Evolutionary conservation across 2,888 invertebrate genomes (phyloP).

Genomic region (Xanthia togata): DNA sequence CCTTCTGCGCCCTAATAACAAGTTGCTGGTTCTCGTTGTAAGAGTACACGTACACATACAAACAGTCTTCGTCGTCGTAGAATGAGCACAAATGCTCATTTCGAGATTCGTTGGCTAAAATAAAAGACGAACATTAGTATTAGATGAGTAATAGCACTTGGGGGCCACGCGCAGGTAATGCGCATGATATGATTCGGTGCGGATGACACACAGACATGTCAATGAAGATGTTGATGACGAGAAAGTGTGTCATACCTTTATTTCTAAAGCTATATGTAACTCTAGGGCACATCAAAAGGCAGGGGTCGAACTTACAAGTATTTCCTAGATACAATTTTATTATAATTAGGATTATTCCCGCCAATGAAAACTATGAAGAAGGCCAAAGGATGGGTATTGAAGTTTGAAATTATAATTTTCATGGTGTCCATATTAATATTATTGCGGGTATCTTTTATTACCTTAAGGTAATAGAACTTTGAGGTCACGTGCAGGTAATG

Average conservation of each 20-base stretch:
- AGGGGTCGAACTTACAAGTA: too few relatives aligned
- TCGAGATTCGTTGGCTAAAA: conserved; percentile 93
- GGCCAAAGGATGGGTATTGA: background rate
- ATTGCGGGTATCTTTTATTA: too few relatives aligned
- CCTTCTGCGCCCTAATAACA: conserved; percentile 94
- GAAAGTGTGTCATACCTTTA: background rate
- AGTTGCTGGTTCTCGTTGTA: conserved; percentile 93
- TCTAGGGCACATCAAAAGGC: background rate
- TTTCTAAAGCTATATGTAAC: background rate
- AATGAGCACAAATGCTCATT: conserved; percentile 95
- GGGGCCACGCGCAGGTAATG: background rate
- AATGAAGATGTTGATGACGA: background rate
- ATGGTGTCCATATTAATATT: too few relatives aligned
- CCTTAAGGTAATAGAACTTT: too few relatives aligned
- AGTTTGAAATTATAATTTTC: background rate
- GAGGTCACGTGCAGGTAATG: too few relatives aligned
- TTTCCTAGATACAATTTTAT: background rate
- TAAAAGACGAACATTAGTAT: conserved; percentile 44
- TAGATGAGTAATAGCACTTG: background rate
- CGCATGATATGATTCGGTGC: conserved; percentile 11
- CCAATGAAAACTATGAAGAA: background rate
- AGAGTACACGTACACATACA: conserved; percentile 96
- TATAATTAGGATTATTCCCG: background rate
- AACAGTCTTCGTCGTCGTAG: conserved; percentile 97
- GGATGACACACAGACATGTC: conserved; percentile 4